Percentiles rank a stretch among this genome's conserved stretches.
phyloP scores from a whole-genome alignment of 2,113 vertebrate genomes.

The Hylia prasina region DNA sequence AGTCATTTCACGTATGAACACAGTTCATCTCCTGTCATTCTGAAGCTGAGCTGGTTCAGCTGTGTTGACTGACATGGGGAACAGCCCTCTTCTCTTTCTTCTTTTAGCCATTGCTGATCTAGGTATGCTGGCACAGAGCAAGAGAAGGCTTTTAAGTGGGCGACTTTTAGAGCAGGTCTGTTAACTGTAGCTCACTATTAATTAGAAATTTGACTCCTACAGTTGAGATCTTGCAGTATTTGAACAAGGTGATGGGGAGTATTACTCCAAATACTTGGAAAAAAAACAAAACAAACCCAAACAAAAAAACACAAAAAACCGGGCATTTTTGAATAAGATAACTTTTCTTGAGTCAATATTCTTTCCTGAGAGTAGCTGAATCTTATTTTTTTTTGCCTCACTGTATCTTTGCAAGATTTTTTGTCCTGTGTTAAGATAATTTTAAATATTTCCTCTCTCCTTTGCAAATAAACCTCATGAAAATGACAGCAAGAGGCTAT shows the following conservation, averaged over 20 bases:
- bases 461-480: background rate
- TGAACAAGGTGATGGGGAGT: background rate
- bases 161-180: background rate
- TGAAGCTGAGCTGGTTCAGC: background rate
- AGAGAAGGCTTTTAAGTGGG: background rate
- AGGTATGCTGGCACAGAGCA: background rate
- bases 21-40: background rate
- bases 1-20: accelerated
- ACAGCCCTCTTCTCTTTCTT: background rate
- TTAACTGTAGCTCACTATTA: background rate
- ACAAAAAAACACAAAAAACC: background rate
- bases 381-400: background rate
- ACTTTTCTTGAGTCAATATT: background rate
- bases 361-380: background rate
- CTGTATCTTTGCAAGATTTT: background rate
- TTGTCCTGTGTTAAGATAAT: background rate
- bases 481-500: background rate
- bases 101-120: background rate
- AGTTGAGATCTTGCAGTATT: background rate
- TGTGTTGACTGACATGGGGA: accelerated
- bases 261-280: background rate
- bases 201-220: background rate
- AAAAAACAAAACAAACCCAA: background rate
- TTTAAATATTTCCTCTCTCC: background rate
- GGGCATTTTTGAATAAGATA: background rate